These are phyloP conservation scores for Schizopygopsis pylzovi DNA, from an alignment of 2,797 vertebrate genomes.

Conservation along the genomic window DNA sequence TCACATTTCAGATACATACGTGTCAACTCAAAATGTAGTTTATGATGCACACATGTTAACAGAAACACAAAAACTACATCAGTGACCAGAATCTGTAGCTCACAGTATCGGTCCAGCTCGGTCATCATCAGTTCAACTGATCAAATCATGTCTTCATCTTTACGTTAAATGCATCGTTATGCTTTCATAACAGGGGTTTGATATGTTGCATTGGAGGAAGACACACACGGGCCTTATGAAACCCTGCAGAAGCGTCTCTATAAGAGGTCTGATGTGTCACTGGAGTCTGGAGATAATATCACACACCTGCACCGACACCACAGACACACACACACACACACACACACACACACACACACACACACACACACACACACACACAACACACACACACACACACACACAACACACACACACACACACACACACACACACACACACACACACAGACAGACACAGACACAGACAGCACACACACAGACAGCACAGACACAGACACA, in stretches of 20 bases:
- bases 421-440: neutral
- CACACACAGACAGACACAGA: neutral
- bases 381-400: too few species aligned
- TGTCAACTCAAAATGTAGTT: neutral
- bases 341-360: neutral
- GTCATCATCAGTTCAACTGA: neutral
- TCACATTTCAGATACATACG: neutral
- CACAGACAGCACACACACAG: too few species aligned
- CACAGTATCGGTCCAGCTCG: neutral
- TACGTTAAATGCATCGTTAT: neutral
- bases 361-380: too few species aligned
- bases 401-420: too few species aligned
- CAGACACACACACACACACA: too few species aligned
- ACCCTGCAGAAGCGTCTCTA: neutral
- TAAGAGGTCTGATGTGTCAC: constrained; percentile 5
- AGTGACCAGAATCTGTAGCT: neutral
- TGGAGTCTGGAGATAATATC: neutral
- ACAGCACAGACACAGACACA: too few species aligned
- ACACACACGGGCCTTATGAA: neutral
- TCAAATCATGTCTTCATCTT: neutral
- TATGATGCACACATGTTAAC: neutral
- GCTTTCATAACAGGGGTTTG: neutral
- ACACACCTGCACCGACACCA: constrained; percentile 3
- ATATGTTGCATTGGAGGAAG: neutral
- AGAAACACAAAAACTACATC: neutral